Base-by-base conservation (phyloP, 2,113 vertebrate genomes). In the Dicerorhinus sumatrensis region DNA sequence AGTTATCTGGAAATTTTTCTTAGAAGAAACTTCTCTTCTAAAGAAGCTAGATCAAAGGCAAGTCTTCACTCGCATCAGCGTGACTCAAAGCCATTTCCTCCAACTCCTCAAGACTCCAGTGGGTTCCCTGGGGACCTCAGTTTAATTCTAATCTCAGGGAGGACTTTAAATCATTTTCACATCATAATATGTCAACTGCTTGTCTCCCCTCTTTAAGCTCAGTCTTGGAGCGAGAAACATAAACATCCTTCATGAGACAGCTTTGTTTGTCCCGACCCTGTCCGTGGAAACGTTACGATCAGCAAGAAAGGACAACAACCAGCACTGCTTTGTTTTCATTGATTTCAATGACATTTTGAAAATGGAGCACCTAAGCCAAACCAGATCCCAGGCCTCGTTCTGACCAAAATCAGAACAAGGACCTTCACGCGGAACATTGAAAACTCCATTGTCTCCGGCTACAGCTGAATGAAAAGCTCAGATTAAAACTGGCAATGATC, bases 181-280 rank as follows among this genome's bases (percentile, higher is more conserved):
- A 92, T 98, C 94, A 97, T 97, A 97, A 98, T 97, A 97, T 75
- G 93, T 97, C 98, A 98, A 93, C 91, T 97, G 94, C 89, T 98
- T 97, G 33, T 75, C 83, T 62, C 82, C 92, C 96, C 60, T 97
- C 65, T 95, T 97, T 80, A 94, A 96, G 77, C 91, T 97, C 87
- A 31, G 58, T 96, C 80, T 85, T 94, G 67, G 93, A 97, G 54
- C 25, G 17, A 70, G 75, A 94, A 96, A 46, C 91, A 96, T 86
- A 97, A 97, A 95, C 65, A 97, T 94, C 67, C 88, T 76, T 98
- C 95, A n/a, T 0, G 70, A 98, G 93, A 46, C 98, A 95, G 91
- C 91, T 95, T 81, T 98, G 76, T 97, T 98, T 98, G 96, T 92
- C 70, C 77, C 96, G 93, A 94, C 42, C 20, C 73, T 89, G 54